Percentiles rank a stretch among this genome's conserved stretches.
Evolutionary conservation across 2,888 invertebrate species (phyloP).

Genomic region (Lithophane ornitopus): DNA sequence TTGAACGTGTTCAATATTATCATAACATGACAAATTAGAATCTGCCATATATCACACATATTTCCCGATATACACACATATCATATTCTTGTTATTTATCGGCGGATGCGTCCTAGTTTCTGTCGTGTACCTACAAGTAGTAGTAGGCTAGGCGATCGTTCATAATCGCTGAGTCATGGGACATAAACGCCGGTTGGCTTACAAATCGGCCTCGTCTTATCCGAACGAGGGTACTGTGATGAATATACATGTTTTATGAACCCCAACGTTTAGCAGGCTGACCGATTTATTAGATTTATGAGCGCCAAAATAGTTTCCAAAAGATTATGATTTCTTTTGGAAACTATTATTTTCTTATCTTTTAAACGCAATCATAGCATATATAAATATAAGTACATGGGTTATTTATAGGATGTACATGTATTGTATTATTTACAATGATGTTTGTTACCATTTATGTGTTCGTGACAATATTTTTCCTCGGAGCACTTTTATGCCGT

Average conservation of each 20-base stretch:
- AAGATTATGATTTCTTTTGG: conserved; percentile 23
- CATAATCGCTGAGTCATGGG: conserved; percentile 48
- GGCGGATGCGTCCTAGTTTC: conserved; percentile 37
- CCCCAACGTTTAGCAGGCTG: conserved; percentile 8
- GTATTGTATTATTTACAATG: no score
- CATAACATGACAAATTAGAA: conserved; percentile 23
- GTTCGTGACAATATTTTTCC: not conserved
- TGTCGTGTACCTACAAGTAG: conserved; percentile 1
- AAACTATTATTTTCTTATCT: conserved; percentile 12
- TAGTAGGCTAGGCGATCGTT: conserved; percentile 8
- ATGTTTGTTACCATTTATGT: not conserved
- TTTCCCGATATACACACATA: conserved; percentile 19
- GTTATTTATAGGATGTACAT: not conserved
- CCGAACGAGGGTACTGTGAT: conserved; percentile 44
- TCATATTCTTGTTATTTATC: conserved; percentile 21
- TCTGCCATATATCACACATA: conserved; percentile 18
- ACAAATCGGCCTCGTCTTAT: conserved; percentile 25
- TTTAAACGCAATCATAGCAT: conserved; percentile 1
- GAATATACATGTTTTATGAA: conserved; percentile 34
- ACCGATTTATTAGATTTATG: conserved; percentile 40
- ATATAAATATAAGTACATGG: not conserved
- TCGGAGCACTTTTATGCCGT: not conserved
- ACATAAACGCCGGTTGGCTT: conserved; percentile 16
- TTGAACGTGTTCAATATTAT: conserved; percentile 17
- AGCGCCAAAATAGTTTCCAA: conserved; percentile 15